phyloP scores from a whole-genome alignment of 2,113 vertebrate genomes.

The Ancistrus triradiatus region DNA sequence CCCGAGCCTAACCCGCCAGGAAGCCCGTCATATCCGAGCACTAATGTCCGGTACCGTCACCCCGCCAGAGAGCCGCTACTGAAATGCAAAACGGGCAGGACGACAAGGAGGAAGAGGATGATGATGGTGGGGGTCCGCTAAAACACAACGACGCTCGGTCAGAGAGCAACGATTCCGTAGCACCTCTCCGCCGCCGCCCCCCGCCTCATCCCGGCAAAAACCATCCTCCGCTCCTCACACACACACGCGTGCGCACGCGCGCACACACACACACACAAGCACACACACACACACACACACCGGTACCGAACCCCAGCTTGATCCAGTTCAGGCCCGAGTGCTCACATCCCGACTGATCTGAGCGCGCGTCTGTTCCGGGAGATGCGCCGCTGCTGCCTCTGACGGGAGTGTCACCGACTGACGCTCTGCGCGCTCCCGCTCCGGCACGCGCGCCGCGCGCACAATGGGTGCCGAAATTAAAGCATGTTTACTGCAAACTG shows the following conservation, averaged over 20 bases:
- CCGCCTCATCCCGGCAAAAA: constrained; percentile 62
- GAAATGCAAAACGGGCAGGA: background rate
- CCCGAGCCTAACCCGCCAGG: constrained; percentile 57
- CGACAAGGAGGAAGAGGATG: background rate
- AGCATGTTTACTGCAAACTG: too few relatives aligned
- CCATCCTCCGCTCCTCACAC: constrained; percentile 51
- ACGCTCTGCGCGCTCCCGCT: constrained; percentile 14
- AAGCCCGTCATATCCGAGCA: constrained; percentile 62
- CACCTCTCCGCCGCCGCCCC: constrained; percentile 58
- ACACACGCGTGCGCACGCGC: constrained; percentile 40
- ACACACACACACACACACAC: constrained; percentile 18
- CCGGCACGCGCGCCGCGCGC: background rate
- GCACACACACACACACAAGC: too few relatives aligned
- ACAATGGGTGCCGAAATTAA: too few relatives aligned
- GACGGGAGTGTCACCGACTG: constrained; percentile 15
- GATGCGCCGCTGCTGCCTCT: constrained; percentile 30
- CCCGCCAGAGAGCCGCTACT: background rate
- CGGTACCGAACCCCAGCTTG: background rate
- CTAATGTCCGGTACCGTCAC: background rate
- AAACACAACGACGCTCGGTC: constrained; percentile 65
- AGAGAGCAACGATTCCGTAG: constrained; percentile 65
- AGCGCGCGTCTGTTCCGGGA: constrained; percentile 22
- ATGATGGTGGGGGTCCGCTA: constrained; percentile 35
- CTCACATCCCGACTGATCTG: constrained; percentile 27
- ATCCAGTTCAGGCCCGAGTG: too few relatives aligned